Evolutionary conservation across 1,140 invertebrate species (phyloP), one percentile per base, ranked within the genome.

Genomic region (Eumaeus atala): DNA sequence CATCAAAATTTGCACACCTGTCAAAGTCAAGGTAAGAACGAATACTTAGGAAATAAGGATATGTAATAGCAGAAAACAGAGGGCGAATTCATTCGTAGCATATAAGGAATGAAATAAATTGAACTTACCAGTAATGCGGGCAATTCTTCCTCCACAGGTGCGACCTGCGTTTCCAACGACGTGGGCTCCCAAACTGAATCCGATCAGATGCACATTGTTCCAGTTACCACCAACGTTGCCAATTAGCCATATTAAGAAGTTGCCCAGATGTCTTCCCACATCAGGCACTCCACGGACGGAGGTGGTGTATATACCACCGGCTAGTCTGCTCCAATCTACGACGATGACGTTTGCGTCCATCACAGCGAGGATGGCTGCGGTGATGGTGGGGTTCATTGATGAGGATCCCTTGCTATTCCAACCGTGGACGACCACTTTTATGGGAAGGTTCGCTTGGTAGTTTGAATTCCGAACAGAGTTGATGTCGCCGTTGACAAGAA

Each of bases 121-220:
- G 1, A 42, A 48, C 28, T 57, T 51, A 77, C 77, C 72, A 18
- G 74, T 74, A 17, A 80, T 54, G 47, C 73, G 64, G 0, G 51
- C 48, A 8, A 65, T 52, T 37, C 48, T 51, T 8, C 62, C 56
- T 69, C 70, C 17, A 75, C 77, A 1, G 61, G 75, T 21, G 78
- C 89, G 88, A 0, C 94, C 94, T 1, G 92, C 90, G 37, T 92
- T 91, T 1, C 94, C 94, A 0, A 93, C 92, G 16, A 95, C 90
- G 60, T 96, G 95, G 1, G 94, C 94, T 0, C 95, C 95, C 33
- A 96, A 84, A 63, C 94, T 95, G 78, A 95, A 94, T 0, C 95
- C 95, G 56, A 96, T 89, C n/a, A 96, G 70, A 63, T 96, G 93
- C 42, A 94, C 84, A 37, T 90, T 79, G 14, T 87, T 78, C 66